Evolutionary conservation across 2,113 vertebrate species (phyloP).

Genomic region (Pterocles burchelli): DNA sequence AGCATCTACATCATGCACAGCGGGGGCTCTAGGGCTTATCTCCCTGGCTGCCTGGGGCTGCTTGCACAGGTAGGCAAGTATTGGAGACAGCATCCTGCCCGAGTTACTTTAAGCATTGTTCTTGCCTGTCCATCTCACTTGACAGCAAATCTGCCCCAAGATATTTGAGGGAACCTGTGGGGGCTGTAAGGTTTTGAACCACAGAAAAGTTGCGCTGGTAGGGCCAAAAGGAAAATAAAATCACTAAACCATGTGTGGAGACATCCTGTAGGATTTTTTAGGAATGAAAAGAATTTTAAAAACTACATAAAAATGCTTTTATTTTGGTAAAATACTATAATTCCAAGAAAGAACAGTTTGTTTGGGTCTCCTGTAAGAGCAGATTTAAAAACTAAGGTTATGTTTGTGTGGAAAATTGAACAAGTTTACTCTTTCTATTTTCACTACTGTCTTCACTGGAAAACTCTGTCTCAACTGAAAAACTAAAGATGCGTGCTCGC

Average conservation of each 20-base stretch:
- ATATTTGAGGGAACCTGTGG: neutral
- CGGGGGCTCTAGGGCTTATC: neutral
- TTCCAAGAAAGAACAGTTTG: neutral
- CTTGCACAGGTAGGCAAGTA: neutral
- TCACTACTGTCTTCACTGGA: neutral
- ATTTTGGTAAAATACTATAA: neutral
- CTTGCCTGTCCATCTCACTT: accelerated
- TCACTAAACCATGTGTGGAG: neutral
- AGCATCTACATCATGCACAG: neutral
- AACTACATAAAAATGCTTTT: neutral
- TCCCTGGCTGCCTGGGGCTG: neutral
- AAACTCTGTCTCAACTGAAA: conserved; percentile 21
- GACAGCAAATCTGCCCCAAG: neutral
- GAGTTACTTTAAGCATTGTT: neutral
- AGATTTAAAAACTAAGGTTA: neutral
- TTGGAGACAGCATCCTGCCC: neutral
- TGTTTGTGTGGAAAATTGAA: conserved; percentile 19
- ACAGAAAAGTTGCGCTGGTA: neutral
- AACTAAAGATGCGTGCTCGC: neutral
- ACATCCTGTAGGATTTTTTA: neutral
- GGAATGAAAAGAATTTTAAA: neutral
- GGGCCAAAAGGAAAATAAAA: neutral
- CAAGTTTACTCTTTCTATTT: neutral
- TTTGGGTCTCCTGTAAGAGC: neutral
- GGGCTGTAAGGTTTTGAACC: neutral